Evolutionary conservation across 2,113 vertebrate genomes (phyloP).

Genomic region (Cyanoramphus novaezelandiae): DNA sequence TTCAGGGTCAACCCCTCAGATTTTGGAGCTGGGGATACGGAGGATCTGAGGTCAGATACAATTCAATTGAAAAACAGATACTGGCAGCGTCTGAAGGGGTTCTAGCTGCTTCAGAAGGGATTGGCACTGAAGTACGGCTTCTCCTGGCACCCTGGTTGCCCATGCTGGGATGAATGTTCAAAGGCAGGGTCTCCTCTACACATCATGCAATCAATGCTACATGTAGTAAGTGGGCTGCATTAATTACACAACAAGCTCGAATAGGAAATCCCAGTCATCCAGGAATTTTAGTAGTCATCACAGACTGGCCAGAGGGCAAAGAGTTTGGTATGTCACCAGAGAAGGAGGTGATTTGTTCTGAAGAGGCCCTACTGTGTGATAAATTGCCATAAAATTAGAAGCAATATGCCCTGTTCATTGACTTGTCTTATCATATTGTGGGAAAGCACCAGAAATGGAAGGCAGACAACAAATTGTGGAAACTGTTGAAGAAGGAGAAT

Average conservation of each 20-base stretch:
- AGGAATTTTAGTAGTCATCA: neutral
- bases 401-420: neutral
- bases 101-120: neutral
- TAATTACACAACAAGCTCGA: neutral
- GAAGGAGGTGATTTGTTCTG: neutral
- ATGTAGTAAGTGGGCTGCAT: neutral
- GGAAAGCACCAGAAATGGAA: neutral
- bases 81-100: neutral
- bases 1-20: neutral
- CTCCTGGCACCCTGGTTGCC: neutral
- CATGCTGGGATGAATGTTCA: neutral
- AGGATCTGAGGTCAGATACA: neutral
- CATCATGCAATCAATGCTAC: accelerated
- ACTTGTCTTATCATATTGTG: neutral
- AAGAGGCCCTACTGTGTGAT: neutral
- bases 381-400: neutral
- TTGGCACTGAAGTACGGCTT: neutral
- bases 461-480: neutral
- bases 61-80: neutral
- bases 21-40: neutral
- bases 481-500: neutral
- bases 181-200: neutral
- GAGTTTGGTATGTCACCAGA: neutral
- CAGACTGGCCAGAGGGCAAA: neutral
- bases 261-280: neutral